These are phyloP conservation scores for Nomada goodeniana DNA, from an alignment of 2,888 invertebrate genomes.

Conservation along the genomic window DNA sequence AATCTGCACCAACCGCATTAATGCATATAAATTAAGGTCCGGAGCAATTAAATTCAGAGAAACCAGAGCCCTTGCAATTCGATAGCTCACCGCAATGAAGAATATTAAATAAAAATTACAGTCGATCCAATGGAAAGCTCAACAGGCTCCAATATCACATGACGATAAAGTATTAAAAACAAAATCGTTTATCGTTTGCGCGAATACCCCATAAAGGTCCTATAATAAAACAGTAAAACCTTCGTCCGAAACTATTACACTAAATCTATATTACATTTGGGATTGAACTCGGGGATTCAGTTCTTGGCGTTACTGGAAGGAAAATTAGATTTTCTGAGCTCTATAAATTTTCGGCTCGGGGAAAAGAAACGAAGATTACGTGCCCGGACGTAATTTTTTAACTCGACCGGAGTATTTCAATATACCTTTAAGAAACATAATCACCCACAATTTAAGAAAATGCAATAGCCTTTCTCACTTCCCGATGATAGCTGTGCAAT, in stretches of 20 bases:
- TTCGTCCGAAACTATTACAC: background rate
- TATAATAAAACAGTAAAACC: constrained; percentile 8
- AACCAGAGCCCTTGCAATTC: too few species aligned
- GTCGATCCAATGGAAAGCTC: too few species aligned
- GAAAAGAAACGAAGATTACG: too few species aligned
- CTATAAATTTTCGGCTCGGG: background rate
- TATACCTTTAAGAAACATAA: too few species aligned
- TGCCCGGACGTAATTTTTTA: too few species aligned
- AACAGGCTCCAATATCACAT: background rate
- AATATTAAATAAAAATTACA: background rate
- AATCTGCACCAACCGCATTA: background rate
- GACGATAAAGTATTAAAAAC: constrained; percentile 4
- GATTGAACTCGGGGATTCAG: background rate
- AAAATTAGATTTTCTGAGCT: background rate
- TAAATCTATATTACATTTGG: background rate
- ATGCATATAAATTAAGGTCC: background rate
- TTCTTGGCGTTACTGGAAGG: background rate
- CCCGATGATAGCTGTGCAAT: too few species aligned
- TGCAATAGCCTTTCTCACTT: too few species aligned
- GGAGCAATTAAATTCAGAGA: too few species aligned
- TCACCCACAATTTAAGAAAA: too few species aligned
- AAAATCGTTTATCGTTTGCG: constrained; percentile 9
- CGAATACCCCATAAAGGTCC: background rate
- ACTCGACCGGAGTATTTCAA: too few species aligned
- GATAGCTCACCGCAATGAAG: background rate